A percentile compares a stretch with the other conserved stretches of the same genome.
These are phyloP conservation scores for Apistogramma diplotaenia DNA, from an alignment of 2,113 vertebrate genomes.

Conservation along the genomic window DNA sequence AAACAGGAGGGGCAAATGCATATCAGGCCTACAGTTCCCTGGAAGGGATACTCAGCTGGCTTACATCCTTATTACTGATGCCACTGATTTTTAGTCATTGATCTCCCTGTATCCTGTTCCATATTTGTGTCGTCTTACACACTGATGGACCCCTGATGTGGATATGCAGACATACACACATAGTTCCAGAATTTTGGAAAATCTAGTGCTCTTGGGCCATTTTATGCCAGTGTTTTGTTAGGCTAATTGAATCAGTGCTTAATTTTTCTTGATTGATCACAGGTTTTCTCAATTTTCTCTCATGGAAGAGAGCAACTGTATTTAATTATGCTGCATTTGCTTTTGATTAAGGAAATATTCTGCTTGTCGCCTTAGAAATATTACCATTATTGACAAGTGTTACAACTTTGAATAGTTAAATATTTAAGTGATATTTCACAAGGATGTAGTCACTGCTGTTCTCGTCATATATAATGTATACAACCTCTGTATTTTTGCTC, in stretches of 20 bases:
- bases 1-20: neutral
- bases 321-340: neutral
- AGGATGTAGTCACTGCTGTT: neutral
- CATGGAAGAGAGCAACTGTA: neutral
- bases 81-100: neutral
- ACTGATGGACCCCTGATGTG: neutral
- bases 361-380: neutral
- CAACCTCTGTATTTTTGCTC: neutral
- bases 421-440: neutral
- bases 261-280: neutral
- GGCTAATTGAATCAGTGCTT: neutral
- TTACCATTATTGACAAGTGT: neutral
- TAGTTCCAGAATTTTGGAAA: neutral
- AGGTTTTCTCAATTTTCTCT: neutral
- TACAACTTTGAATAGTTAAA: neutral
- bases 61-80: neutral
- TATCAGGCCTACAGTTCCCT: neutral
- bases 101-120: neutral
- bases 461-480: neutral
- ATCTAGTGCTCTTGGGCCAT: neutral
- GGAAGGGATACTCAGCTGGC: neutral
- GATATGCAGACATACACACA: neutral
- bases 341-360: neutral
- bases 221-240: neutral
- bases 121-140: neutral